phyloP scores from a whole-genome alignment of 2,888 invertebrate species.

The Ectemnius continuus region DNA sequence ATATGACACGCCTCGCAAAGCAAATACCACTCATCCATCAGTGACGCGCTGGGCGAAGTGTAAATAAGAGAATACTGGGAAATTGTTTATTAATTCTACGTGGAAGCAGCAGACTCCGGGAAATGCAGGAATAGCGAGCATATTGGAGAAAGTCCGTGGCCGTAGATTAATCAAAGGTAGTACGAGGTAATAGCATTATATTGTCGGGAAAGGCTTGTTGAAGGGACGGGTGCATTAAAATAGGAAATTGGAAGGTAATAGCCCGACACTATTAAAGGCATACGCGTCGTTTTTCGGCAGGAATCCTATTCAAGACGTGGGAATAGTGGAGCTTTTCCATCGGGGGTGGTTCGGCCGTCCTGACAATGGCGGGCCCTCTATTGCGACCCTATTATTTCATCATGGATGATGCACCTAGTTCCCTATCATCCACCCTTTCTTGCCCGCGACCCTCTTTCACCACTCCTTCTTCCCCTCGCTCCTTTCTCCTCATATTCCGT shows the following conservation, averaged over 20 bases:
- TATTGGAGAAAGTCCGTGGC: no score
- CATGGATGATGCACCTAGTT: constrained; percentile 45
- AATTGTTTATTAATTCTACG: no score
- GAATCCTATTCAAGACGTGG: constrained; percentile 46
- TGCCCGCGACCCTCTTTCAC: constrained; percentile 7
- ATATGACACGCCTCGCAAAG: no score
- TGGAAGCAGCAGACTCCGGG: no score
- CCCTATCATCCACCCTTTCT: constrained; percentile 41
- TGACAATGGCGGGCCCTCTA: constrained; percentile 62
- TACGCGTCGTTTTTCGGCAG: constrained; percentile 52
- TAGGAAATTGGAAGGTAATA: not conserved
- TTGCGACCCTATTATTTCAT: constrained; percentile 63
- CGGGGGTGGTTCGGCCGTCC: constrained; percentile 50
- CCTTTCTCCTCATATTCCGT: constrained; percentile 19
- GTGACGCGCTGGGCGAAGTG: no score
- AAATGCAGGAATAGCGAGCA: no score
- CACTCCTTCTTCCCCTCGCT: constrained; percentile 2
- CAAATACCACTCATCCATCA: no score
- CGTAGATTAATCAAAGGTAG: no score
- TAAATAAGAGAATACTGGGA: no score
- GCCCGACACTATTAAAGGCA: not conserved
- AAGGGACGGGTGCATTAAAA: no score
- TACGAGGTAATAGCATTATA: no score
- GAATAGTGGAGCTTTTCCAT: constrained; percentile 66
- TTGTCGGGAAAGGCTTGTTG: no score